Evolutionary conservation across 2,888 invertebrate species (phyloP), one percentile per base, ranked within the genome.

Genomic region (Tetropium fuscum): DNA sequence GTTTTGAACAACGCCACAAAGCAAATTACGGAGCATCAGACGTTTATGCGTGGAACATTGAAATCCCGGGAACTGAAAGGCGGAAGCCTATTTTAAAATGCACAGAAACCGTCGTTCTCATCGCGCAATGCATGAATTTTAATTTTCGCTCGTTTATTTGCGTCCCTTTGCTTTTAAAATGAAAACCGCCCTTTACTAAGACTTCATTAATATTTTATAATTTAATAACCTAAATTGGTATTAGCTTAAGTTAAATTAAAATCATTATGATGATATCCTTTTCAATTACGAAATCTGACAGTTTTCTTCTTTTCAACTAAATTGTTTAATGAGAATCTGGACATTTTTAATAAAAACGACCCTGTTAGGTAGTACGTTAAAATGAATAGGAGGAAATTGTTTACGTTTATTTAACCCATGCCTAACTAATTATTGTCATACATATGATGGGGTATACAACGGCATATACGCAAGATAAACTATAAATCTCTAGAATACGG

Each of bases 41-140:
- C 30, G 30, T 40, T 43, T 53, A 53, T 19, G 44, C 53, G 43
- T 53, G 34, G 53, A 53, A 34, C 43, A 25, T 10, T 53, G 53
- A 53, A 53, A 36, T 43, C 40, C 43, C n/a, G n/a, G 34, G 34
- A 41, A 13, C 16, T 25, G 38, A 34, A 58, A 58, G 45, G 40
- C 53, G 41, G 45, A 48, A 27, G 44, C 43, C 63, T 62, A 59
- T 70, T 71, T 73, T 72, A 71, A 68, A 71, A 71, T 73, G 61
- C 72, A 70, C 65, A 63, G 69, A 72, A 72, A 71, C 72, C 70
- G 66, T 68, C 69, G 64, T 56, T 68, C 47, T 32, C 45, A 8
- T 70, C 66, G 63, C 54, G 68, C 66, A 63, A 66, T 64, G 63
- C 66, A 70, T 69, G 76, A 77, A 77, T 77, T 77, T 77, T 77